These are phyloP conservation scores for Petrocephalus zakoni DNA, from an alignment of 2,113 vertebrate species.

Conservation along the genomic window DNA sequence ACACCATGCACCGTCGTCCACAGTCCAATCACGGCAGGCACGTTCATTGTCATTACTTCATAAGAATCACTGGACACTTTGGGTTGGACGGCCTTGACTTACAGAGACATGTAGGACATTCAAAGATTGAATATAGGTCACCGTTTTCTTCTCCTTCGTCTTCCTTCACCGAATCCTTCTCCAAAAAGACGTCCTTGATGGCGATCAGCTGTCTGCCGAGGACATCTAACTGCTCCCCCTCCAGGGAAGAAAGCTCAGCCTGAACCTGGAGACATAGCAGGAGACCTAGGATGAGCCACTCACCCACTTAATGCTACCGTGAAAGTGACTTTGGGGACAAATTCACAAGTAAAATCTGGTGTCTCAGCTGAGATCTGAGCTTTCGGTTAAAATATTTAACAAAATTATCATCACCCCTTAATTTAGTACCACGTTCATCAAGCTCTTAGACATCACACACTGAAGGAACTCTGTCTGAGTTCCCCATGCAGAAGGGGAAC, in stretches of 20 bases:
- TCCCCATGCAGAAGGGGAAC: not conserved
- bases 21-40: not conserved
- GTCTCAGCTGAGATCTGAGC: not conserved
- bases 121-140: constrained; percentile 66
- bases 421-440: not conserved
- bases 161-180: constrained; percentile 63
- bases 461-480: not conserved
- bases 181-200: constrained; percentile 84
- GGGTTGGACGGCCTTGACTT: constrained; percentile 43
- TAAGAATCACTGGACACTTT: not conserved
- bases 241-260: constrained; percentile 71
- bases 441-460: not conserved
- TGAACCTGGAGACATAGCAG: constrained; percentile 70
- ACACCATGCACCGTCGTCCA: not conserved
- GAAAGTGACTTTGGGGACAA: not conserved
- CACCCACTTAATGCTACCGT: too few relatives aligned
- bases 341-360: not conserved
- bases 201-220: constrained; percentile 81
- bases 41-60: not conserved
- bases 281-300: not conserved
- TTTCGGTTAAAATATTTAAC: not conserved
- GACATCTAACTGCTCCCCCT: constrained; percentile 70
- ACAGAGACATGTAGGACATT: constrained; percentile 57
- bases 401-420: not conserved
- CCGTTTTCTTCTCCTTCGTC: constrained; percentile 65